These are phyloP conservation scores for Sinella curviseta DNA, from an alignment of 1,140 invertebrate species.

Conservation along the genomic window DNA sequence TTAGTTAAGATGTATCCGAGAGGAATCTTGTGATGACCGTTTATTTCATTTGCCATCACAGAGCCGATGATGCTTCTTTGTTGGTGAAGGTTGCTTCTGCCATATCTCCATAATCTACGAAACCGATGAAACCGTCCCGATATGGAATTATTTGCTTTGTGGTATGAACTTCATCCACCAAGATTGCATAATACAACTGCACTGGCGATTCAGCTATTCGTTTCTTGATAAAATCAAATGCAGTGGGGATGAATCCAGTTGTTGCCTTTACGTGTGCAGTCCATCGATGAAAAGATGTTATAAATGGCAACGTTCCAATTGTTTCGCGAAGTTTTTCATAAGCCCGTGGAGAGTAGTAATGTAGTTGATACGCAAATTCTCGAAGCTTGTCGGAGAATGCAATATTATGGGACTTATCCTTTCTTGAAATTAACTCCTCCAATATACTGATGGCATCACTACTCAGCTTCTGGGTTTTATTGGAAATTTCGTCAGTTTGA, in stretches of 20 bases:
- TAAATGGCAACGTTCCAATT: not conserved
- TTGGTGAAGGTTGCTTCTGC: not conserved
- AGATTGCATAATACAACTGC: not conserved
- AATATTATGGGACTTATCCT: not conserved
- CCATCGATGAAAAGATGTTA: not conserved
- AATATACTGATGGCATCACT: not conserved
- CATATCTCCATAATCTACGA: slow-evolving; percentile 13
- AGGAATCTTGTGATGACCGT: slow-evolving; percentile 17
- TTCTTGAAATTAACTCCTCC: not conserved
- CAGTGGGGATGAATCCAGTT: not conserved
- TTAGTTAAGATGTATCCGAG: slow-evolving; percentile 28
- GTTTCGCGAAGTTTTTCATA: not conserved
- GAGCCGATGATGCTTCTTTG: not conserved
- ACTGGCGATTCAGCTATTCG: not conserved
- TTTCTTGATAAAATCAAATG: not conserved
- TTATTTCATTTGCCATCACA: slow-evolving; percentile 20
- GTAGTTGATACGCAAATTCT: not conserved
- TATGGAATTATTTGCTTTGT: not conserved
- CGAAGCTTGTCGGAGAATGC: not conserved
- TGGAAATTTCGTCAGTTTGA: no score
- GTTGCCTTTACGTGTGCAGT: not conserved
- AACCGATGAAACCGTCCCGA: slow-evolving; percentile 4
- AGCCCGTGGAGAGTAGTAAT: not conserved
- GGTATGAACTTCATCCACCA: slow-evolving; percentile 24
- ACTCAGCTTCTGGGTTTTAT: no score